Base-by-base conservation (phyloP, 2,113 vertebrate genomes). In the Patagioenas fasciata region DNA sequence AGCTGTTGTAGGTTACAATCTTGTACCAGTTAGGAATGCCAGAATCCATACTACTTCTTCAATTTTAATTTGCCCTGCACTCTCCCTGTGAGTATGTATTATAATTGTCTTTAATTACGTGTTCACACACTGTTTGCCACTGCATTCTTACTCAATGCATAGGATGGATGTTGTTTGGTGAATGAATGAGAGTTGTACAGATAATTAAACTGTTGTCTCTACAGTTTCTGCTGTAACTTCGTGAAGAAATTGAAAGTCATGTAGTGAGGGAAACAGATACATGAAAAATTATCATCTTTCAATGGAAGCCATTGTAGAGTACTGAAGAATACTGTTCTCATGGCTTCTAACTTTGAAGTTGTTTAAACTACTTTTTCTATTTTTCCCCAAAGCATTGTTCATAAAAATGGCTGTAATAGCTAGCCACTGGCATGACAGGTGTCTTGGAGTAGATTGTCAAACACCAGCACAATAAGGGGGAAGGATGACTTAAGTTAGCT, bases 71-170 rank as follows among this genome's bases (percentile, higher is more conserved):
- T 83, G 64, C 25, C 36, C 67, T 51, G 32, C 40, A 29, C 78
- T 96, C 34, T 92, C 29, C 29, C 60, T 80, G 13, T 56, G 61
- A 85, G 66, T 42, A 15, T 85, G 67, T 62, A 13, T 90, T 89
- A 70, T 91, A 93, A 71, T 94, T 93, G 70, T 56, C 81, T 71
- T 88, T 93, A 94, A 85, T 94, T 95, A 73, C 67, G 73, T 66
- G 74, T 92, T 95, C 78, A 34, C 29, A 32, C 24, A 12, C 40
- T 50, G 44, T 47, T 31, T 89, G 87, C 73, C 50, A 21, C 20
- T 91, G 67, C 34, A 60, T 81, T 74, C 51, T 74, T 78, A 51
- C 34, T 85, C 65, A 51, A 32, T 36, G 54, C 40, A 48, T 34
- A 80, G 79, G 15, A 16, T 82, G 81, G 70, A 20, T 87, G 16